Evolutionary conservation across 2,797 vertebrate species (phyloP).

Genomic region (Aratinga solstitialis): DNA sequence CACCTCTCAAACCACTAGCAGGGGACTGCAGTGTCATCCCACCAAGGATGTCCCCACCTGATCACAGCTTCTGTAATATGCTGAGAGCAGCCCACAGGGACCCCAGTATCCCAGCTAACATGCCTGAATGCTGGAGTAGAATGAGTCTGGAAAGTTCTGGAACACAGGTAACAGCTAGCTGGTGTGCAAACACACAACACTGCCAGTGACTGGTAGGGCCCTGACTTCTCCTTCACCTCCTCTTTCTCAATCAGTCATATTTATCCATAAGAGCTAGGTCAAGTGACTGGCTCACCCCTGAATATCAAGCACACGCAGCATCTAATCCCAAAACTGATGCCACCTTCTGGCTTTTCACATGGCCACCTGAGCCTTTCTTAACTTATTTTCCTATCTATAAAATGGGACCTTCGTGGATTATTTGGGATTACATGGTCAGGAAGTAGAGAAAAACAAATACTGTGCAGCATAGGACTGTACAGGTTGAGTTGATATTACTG

Average conservation of each 20-base stretch:
- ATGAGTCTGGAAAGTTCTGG: not conserved
- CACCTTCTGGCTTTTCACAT: not conserved
- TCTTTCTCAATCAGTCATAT: not conserved
- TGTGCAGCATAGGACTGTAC: not conserved
- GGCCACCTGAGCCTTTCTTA: not conserved
- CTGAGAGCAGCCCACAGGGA: not conserved
- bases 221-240: not conserved
- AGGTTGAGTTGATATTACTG: not conserved
- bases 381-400: not conserved
- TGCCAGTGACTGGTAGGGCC: not conserved
- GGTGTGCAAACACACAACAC: not conserved
- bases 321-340: not conserved
- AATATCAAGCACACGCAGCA: not conserved
- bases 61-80: not conserved
- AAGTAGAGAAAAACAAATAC: not conserved
- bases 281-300: not conserved
- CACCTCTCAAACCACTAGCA: not conserved
- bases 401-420: not conserved
- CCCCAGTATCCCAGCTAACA: not conserved
- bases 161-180: not conserved
- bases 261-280: not conserved
- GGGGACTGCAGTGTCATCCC: not conserved
- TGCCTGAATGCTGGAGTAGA: not conserved
- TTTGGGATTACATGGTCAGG: not conserved
- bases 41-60: not conserved